These are phyloP conservation scores for Cuculus canorus DNA, from an alignment of 2,797 vertebrate species.

Conservation along the genomic window DNA sequence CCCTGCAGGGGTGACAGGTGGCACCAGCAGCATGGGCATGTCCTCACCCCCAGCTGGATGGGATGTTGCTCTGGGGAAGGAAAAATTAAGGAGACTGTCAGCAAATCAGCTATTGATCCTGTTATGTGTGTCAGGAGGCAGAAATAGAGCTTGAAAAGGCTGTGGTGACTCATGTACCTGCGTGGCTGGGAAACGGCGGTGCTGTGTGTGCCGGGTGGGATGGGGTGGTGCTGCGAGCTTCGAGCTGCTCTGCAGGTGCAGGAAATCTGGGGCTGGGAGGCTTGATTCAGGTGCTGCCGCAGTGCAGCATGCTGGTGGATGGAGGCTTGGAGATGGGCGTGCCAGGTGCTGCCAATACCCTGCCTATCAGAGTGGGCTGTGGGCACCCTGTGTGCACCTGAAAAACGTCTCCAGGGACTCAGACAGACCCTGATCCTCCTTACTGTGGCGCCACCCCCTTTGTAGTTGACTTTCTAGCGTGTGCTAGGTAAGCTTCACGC, in stretches of 20 bases:
- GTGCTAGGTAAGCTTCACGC: background rate
- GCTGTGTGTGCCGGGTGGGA: background rate
- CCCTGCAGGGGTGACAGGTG: background rate
- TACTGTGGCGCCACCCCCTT: accelerated
- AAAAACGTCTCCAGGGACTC: background rate
- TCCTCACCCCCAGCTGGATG: background rate
- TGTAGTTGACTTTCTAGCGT: accelerated
- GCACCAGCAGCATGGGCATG: accelerated
- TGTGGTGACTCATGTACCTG: background rate
- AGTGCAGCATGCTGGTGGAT: too few species aligned
- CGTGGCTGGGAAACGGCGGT: background rate
- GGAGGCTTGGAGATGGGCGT: background rate
- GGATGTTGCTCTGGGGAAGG: background rate
- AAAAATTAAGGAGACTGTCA: background rate
- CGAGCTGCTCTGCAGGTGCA: background rate
- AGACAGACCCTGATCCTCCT: background rate
- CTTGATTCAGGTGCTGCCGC: background rate
- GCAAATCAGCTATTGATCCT: background rate
- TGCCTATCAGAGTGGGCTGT: background rate
- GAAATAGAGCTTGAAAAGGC: background rate
- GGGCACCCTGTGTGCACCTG: too few species aligned
- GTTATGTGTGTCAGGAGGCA: background rate
- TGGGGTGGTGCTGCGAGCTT: background rate
- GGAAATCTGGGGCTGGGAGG: background rate
- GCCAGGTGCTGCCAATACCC: background rate